Conservation (phyloP, 1,140 invertebrate species). For the Conopomorpha cramerella region DNA sequence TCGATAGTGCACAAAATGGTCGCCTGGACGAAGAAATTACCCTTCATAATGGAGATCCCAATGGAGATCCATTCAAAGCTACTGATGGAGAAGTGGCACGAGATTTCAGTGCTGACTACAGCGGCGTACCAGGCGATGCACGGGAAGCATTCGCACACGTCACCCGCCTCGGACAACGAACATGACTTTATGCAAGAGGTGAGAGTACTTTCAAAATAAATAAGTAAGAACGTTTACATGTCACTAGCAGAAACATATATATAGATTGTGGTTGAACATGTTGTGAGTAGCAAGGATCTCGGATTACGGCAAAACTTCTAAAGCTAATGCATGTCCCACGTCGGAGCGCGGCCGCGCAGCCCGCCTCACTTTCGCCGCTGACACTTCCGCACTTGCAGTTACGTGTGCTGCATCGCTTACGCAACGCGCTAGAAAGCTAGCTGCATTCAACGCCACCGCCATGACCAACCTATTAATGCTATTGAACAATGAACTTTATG, state of each 20-base stretch:
- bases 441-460: slow-evolving; percentile 45
- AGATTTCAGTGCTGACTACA: slow-evolving; percentile 91
- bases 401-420: slow-evolving; percentile 51
- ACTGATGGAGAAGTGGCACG: slow-evolving; percentile 97
- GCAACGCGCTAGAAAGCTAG: slow-evolving; percentile 51
- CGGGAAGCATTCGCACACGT: slow-evolving; percentile 65
- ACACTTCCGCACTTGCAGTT: slow-evolving; percentile 53
- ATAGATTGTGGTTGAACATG: slow-evolving; percentile 2
- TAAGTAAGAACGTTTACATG: no score
- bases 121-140: slow-evolving; percentile 93
- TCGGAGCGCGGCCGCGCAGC: slow-evolving; percentile 11
- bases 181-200: slow-evolving; percentile 80
- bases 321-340: slow-evolving; percentile 6
- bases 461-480: no score
- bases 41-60: slow-evolving; percentile 94
- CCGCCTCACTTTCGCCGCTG: slow-evolving; percentile 43
- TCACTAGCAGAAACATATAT: no score
- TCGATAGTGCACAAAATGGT: slow-evolving; percentile 96
- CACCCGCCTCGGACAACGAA: slow-evolving; percentile 59
- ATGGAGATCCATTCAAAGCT: slow-evolving; percentile 93
- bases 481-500: no score
- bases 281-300: slow-evolving; percentile 6
- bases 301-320: slow-evolving; percentile 7
- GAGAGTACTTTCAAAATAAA: slow-evolving; percentile 29
- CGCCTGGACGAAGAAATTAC: slow-evolving; percentile 96